Evolutionary conservation across 2,888 invertebrate genomes (phyloP), one percentile per base, ranked within the genome.

Genomic region (Auanema sp.): DNA sequence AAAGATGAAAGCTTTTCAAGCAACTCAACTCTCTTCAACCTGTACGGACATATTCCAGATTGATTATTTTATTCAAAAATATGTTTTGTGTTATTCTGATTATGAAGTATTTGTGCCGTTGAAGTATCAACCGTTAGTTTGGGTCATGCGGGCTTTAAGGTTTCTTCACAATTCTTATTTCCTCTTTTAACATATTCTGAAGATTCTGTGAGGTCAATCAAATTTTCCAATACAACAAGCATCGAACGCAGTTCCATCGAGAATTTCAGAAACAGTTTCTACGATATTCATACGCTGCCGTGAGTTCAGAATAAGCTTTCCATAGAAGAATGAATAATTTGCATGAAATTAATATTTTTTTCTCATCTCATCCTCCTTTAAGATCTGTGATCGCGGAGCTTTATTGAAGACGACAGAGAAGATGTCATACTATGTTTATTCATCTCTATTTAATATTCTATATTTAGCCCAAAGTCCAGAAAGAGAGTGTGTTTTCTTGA

Each of bases 271-370:
- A 69, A 25, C 69, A 76, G 40, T 72, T 81, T 51, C 53, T 81
- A 21, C 66, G 72, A 42, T 78, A 79, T 14, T 79, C 79, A 10
- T 81, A 79, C 54, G 72, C 78, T 2, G 23, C 80, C 69, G 80
- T 80, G 18, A 51, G 60, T 61, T 23, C 18, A 14, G 10, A 23
- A n/a, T 21, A 52, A 8, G 16, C 16, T 52, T 16, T 21, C 52
- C 4, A 24, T 23, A 52, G 6, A 52, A 6, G 5, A 8, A 14
- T 47, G 47, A 47, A 21, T 16, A 21, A 47, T 47, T 16, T 47
- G 47, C 3, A 47, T 47, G 10, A 47, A 47, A 47, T 18, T 47
- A 47, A 14, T 43, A 43, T 43, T 43, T 43, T 16, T 47, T 18
- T 47, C 10, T 21, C 4, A 47, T 47, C 47, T 18, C 47, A 14